phyloP scores from a whole-genome alignment of 2,113 vertebrate species.

The Neogobius melanostomus region DNA sequence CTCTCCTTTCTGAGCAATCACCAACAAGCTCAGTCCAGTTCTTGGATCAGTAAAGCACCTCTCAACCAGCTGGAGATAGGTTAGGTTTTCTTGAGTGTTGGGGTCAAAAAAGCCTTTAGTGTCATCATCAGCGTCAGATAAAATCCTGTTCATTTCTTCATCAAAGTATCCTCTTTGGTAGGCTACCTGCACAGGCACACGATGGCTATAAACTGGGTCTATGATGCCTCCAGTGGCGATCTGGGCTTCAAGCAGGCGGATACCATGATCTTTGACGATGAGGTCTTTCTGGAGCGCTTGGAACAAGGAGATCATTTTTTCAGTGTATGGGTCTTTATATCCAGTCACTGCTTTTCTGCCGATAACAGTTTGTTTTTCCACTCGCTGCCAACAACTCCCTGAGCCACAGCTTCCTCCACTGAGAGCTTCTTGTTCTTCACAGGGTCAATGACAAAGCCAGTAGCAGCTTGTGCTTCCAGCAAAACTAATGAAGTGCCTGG shows the following conservation, averaged over 20 bases:
- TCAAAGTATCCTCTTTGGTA: slow-evolving; percentile 83
- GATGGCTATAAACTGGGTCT: slow-evolving; percentile 64
- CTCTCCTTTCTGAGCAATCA: too few species aligned
- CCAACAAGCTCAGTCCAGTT: too few species aligned
- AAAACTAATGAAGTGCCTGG: slow-evolving; percentile 72
- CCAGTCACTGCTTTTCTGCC: slow-evolving; percentile 72
- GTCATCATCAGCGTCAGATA: slow-evolving; percentile 63
- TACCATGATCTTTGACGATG: slow-evolving; percentile 69
- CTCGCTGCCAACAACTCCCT: slow-evolving; percentile 70
- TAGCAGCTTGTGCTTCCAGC: slow-evolving; percentile 81
- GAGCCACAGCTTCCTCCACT: slow-evolving; percentile 73
- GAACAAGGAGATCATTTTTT: slow-evolving; percentile 80
- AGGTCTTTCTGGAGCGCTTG: slow-evolving; percentile 77
- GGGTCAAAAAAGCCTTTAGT: slow-evolving; percentile 84
- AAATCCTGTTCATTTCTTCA: slow-evolving; percentile 82
- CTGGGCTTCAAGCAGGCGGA: slow-evolving; percentile 68
- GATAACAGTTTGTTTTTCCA: slow-evolving; percentile 70
- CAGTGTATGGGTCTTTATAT: slow-evolving; percentile 83
- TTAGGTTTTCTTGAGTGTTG: slow-evolving; percentile 68
- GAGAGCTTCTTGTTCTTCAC: slow-evolving; percentile 70
- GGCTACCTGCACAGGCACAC: slow-evolving; percentile 79
- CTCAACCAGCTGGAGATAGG: slow-evolving; percentile 57
- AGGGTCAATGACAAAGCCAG: slow-evolving; percentile 83
- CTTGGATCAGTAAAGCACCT: slow-evolving; percentile 49
- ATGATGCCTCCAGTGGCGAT: slow-evolving; percentile 70